These are phyloP conservation scores for Drosophila stalkeri DNA, from an alignment of 2,888 invertebrate genomes.

Conservation along the genomic window DNA sequence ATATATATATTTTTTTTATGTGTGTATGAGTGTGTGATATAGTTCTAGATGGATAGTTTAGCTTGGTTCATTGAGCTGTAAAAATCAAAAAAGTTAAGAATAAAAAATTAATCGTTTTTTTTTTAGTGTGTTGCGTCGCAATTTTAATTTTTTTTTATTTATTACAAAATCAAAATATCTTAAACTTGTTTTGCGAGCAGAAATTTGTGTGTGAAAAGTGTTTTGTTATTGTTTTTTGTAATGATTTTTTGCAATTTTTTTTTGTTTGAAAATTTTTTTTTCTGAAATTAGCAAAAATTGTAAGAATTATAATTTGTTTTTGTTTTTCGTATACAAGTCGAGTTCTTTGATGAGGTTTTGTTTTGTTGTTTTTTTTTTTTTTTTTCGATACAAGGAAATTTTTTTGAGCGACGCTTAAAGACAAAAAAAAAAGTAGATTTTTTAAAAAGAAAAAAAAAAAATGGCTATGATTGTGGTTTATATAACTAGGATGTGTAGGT, in stretches of 20 bases:
- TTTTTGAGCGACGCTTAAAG: slow-evolving; percentile 25
- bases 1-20: not conserved
- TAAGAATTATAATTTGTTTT: slow-evolving; percentile 7
- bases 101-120: slow-evolving; percentile 16
- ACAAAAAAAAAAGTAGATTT: slow-evolving; percentile 2
- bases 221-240: not conserved
- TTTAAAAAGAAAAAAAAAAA: not conserved
- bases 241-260: not conserved
- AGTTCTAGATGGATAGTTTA: slow-evolving; percentile 6
- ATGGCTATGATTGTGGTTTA: not conserved
- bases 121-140: slow-evolving; percentile 51
- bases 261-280: not conserved
- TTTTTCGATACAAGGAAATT: slow-evolving; percentile 20
- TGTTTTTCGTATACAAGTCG: not conserved
- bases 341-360: slow-evolving; percentile 1
- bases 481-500: slow-evolving; percentile 1
- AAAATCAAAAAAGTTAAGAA: slow-evolving; percentile 20
- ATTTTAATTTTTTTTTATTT: slow-evolving; percentile 45
- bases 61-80: slow-evolving; percentile 31
- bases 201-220: not conserved
- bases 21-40: not conserved
- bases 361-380: not conserved
- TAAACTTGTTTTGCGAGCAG: slow-evolving; percentile 17
- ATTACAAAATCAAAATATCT: slow-evolving; percentile 44
- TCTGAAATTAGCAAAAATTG: slow-evolving; percentile 10